Conservation (phyloP, 2,888 invertebrate species). For the Rhyacophila evoluta region DNA sequence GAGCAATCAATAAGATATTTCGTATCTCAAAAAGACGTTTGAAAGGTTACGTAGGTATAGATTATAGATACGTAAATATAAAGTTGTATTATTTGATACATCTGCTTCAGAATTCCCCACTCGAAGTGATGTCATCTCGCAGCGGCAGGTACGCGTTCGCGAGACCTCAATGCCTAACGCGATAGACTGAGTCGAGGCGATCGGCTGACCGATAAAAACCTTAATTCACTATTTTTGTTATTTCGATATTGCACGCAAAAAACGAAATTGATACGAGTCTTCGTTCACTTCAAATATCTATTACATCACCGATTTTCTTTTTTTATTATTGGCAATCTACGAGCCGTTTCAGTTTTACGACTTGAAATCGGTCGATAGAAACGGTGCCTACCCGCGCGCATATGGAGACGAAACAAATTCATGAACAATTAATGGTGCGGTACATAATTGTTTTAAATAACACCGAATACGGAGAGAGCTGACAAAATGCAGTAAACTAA, state of each 20-base stretch:
- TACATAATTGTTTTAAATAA: no score
- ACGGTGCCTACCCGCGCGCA: no score
- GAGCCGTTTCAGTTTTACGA: no score
- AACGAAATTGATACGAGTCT: neutral
- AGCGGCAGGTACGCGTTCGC: neutral
- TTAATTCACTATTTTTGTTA: conserved; percentile 1
- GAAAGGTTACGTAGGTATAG: neutral
- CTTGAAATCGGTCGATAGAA: no score
- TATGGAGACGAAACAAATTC: no score
- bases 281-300: neutral
- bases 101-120: conserved; percentile 16
- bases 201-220: conserved; percentile 16
- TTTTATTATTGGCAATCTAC: no score
- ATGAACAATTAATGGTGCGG: no score
- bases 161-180: neutral
- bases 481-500: no score
- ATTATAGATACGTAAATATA: no score
- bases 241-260: neutral
- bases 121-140: neutral
- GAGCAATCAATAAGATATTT: neutral
- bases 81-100: neutral
- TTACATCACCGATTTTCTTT: neutral
- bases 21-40: neutral
- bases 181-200: neutral
- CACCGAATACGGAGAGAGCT: no score